Evolutionary conservation across 2,888 invertebrate species (phyloP), one percentile per base, ranked within the genome.

Genomic region (Piscicola geometra): DNA sequence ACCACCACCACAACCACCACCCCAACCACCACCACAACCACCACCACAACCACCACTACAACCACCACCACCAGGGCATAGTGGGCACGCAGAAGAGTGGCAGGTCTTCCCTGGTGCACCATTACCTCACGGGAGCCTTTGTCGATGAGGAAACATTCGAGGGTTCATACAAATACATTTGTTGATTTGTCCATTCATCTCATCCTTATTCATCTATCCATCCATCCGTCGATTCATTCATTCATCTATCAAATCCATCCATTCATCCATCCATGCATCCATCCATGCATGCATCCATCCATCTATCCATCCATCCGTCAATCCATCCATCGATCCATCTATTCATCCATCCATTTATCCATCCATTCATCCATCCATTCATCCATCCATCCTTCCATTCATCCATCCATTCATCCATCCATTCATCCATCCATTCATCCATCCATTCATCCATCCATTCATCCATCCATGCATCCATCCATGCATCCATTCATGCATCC

Each of bases 111-210:
- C 88, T 99, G 82, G 97, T 99, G 76, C 98, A 99, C 88, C 91
- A 98, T 76, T 99, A 98, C 87, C 89, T 99, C 81, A 99, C 98
- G 78, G 97, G 97, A 78, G 92, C 94, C 60, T 98, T 95, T 86
- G 94, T 97, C 92, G 94, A 95, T 85, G 86, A 97, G 94, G 97
- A 98, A 88, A 94, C 94, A 78, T 97, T 97, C 35, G 98, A 98
- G 89, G 98, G 88, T 87, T 41, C 41, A 41, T 56, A 9, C 25
- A 56, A 18, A 9, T 56, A 56, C 25, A n/a, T 36, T 30, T 32
- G 28, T 28, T 41, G 5, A 28, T 70, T 71, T 41, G 33, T 36
- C 33, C 35, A 33, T 36, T 68, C 21, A 33, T 68, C 3, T 25
- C 0, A 0, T 36, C 35, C 25, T 18, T 68, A 25, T 25, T 33